Evolutionary conservation across 2,888 invertebrate genomes (phyloP).

Genomic region (Himalopsyche japonica): DNA sequence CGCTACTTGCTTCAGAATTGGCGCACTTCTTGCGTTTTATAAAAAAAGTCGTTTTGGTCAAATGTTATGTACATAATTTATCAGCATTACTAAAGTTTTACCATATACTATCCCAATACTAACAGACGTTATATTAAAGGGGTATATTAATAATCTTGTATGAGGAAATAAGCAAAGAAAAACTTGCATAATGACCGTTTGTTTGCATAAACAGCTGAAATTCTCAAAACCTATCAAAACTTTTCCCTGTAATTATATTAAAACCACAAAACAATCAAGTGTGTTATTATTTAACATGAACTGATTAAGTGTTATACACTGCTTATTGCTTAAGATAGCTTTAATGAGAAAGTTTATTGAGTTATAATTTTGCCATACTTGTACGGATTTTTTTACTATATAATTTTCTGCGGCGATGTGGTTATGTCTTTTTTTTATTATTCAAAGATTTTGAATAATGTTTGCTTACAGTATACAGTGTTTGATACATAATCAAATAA

Average conservation of each 20-base stretch:
- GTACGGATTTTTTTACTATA: not conserved
- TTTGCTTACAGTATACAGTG: too few relatives aligned
- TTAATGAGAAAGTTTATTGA: not conserved
- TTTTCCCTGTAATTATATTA: not conserved
- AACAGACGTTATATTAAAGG: not conserved
- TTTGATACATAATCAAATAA: too few relatives aligned
- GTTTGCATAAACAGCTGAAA: not conserved
- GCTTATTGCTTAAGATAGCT: not conserved
- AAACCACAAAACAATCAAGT: not conserved
- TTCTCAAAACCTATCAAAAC: not conserved
- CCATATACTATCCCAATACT: not conserved
- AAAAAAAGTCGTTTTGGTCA: not conserved
- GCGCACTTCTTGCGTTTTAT: not conserved
- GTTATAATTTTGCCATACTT: not conserved
- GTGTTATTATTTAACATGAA: not conserved
- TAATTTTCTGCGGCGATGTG: too few relatives aligned
- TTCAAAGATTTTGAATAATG: too few relatives aligned
- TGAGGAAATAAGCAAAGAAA: not conserved
- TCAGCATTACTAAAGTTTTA: not conserved
- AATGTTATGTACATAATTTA: not conserved
- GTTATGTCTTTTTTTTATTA: too few relatives aligned
- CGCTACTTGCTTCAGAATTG: too few relatives aligned
- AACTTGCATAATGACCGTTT: not conserved
- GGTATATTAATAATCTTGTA: not conserved
- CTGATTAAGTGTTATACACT: not conserved